A percentile compares a stretch with the other conserved stretches of the same genome.
Evolutionary conservation across 1,140 invertebrate species (phyloP).

Genomic region (Drosophila miranda): DNA sequence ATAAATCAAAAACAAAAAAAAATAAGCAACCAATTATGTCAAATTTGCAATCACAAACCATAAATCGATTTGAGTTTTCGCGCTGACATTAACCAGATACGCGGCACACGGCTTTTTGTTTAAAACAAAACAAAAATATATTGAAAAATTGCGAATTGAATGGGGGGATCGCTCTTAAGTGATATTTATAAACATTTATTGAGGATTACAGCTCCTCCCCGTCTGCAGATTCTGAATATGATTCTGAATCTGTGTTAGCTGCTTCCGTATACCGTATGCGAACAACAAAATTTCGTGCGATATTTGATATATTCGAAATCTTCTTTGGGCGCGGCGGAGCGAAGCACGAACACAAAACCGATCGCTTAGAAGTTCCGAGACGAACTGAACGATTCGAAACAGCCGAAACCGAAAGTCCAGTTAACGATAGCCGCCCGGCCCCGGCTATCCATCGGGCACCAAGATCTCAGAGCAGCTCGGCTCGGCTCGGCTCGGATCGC

Average conservation of each 20-base stretch:
- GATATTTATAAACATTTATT: conserved; percentile 52
- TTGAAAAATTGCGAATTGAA: conserved; percentile 16
- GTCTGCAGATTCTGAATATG: conserved; percentile 2
- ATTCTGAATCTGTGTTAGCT: conserved; percentile 28
- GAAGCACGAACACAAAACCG: conserved; percentile 39
- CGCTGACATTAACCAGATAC: conserved; percentile 67
- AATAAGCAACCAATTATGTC: conserved; percentile 55
- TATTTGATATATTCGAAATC: conserved; percentile 21
- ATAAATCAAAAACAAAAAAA: conserved; percentile 55
- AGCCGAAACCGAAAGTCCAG: conserved; percentile 69
- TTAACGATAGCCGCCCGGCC: conserved; percentile 34
- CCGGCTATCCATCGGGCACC: conserved; percentile 5
- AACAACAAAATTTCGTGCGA: conserved; percentile 25
- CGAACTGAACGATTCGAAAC: conserved; percentile 57
- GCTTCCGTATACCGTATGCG: conserved; percentile 57
- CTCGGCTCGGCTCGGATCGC: no score
- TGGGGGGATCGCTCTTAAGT: conserved; percentile 25
- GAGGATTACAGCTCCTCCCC: conserved; percentile 23
- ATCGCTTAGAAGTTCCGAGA: conserved; percentile 73
- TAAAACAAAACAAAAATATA: conserved; percentile 63
- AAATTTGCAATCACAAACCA: conserved; percentile 72
- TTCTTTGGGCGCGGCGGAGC: conserved; percentile 39
- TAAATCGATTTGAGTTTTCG: conserved; percentile 62
- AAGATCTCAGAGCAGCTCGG: not conserved
- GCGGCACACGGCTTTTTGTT: conserved; percentile 39